Evolutionary conservation across 2,888 invertebrate species (phyloP).

Genomic region (Operophtera brumata): DNA sequence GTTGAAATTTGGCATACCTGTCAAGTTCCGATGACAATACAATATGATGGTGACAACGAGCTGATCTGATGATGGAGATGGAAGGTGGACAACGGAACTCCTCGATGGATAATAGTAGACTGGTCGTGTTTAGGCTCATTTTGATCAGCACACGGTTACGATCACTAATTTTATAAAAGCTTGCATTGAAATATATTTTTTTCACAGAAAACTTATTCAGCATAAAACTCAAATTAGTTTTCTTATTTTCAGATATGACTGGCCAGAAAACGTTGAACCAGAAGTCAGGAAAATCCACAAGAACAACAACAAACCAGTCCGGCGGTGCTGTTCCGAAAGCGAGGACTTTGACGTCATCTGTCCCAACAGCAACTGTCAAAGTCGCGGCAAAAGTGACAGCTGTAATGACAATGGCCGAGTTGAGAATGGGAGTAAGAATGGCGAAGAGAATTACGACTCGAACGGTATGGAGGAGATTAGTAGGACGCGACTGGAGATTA

Average conservation of each 20-base stretch:
- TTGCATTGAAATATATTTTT: too few relatives aligned
- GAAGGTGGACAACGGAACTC: too few relatives aligned
- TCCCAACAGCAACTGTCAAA: conserved; percentile 27
- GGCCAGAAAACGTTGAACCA: conserved; percentile 83
- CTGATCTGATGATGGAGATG: too few relatives aligned
- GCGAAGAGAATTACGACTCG: conserved; percentile 39
- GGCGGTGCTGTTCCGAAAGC: conserved; percentile 48
- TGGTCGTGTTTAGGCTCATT: too few relatives aligned
- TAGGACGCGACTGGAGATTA: conserved; percentile 82
- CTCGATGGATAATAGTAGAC: too few relatives aligned
- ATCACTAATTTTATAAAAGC: too few relatives aligned
- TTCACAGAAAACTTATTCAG: too few relatives aligned
- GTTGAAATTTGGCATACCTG: too few relatives aligned
- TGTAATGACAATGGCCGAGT: conserved; percentile 31
- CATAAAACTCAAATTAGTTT: background rate
- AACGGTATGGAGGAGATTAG: conserved; percentile 84
- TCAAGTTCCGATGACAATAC: too few relatives aligned
- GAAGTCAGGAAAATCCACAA: conserved; percentile 63
- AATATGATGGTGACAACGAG: too few relatives aligned
- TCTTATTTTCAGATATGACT: conserved; percentile 82
- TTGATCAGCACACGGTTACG: too few relatives aligned
- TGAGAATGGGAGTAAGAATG: conserved; percentile 35
- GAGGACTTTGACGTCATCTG: conserved; percentile 36
- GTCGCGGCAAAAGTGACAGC: conserved; percentile 5
- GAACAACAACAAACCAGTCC: conserved; percentile 46